Evolutionary conservation across 2,113 vertebrate species (phyloP), one percentile per base, ranked within the genome.

Genomic region (Eptesicus fuscus): DNA sequence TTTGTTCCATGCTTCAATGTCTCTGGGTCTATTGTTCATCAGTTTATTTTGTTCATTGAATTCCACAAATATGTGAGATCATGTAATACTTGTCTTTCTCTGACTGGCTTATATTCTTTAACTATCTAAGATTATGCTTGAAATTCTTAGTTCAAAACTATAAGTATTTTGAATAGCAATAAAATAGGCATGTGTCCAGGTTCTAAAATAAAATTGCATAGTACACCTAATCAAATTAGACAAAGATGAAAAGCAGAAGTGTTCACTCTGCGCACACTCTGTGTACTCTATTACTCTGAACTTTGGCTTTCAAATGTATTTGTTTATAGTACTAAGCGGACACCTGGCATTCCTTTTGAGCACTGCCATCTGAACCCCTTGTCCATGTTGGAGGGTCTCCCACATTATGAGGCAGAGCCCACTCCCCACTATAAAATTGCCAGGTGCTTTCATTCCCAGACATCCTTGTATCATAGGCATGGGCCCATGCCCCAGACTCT

Each of bases 141-240:
- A 96, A 93, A 71, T 84, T 83, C 56, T 83, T 79, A 61, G 40
- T 71, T 95, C 56, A 71, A 83, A 86, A 94, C 56, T n/a, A 9
- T 63, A 56, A 47, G 8, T 42, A 61, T 89, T 90, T 79, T 84
- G 44, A 95, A 25, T 44, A 44, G n/a, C 59, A 51, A 65, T 35
- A 53, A 86, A 92, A 40, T 61, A 85, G 71, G 4, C 37, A n/a
- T 25, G n/a, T 76, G 12, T 84, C 51, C 63, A 63, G 85, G 44
- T 77, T 80, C 65, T 95, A 86, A 80, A 59, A 76, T 88, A 91
- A 83, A 88, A 59, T 18, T 63, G 28, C 30, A 35, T n/a, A 37
- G 65, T 53, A 12, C 8, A 53, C 70, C n/a, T 77, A 65, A 67
- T 79, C 49, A 78, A 22, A 25, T 56, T 56, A 73, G 44, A 82